phyloP scores from a whole-genome alignment of 2,113 vertebrate species.

The Apodemus sylvaticus region DNA sequence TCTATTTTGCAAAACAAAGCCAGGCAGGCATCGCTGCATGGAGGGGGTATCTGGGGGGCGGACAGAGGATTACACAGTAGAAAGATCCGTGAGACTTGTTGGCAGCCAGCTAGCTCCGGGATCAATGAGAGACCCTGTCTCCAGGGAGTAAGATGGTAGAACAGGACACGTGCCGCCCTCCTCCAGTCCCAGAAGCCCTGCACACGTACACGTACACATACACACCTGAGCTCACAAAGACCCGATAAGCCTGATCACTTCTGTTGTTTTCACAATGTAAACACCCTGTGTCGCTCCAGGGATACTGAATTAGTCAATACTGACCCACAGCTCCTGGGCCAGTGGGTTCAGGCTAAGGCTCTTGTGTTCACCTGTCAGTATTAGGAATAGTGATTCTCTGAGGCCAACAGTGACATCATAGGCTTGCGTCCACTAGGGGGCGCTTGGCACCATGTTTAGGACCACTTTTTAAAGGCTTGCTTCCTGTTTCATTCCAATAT shows the following conservation, averaged over 20 bases:
- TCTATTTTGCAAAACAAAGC: neutral
- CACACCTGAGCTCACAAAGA: neutral
- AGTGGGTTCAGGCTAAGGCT: neutral
- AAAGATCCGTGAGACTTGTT: neutral
- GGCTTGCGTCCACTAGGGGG: neutral
- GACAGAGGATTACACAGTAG: neutral
- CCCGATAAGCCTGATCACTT: neutral
- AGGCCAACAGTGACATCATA: neutral
- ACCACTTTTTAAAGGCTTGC: too few species aligned
- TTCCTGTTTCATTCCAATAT: too few species aligned
- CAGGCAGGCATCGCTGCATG: too few species aligned
- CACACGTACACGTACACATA: neutral
- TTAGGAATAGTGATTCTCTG: neutral
- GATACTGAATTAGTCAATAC: neutral
- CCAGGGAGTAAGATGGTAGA: neutral
- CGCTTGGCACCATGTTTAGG: neutral
- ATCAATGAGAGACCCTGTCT: neutral
- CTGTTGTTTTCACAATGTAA: neutral
- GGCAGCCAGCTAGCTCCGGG: neutral
- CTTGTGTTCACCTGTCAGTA: neutral
- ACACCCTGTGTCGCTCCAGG: neutral
- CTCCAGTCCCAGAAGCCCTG: neutral
- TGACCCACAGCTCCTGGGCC: neutral
- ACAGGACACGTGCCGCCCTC: too few species aligned
- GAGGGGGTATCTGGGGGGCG: fast-evolving